Evolutionary conservation across 2,888 invertebrate genomes (phyloP), one percentile per base, ranked within the genome.

Genomic region (Papilio gigon): DNA sequence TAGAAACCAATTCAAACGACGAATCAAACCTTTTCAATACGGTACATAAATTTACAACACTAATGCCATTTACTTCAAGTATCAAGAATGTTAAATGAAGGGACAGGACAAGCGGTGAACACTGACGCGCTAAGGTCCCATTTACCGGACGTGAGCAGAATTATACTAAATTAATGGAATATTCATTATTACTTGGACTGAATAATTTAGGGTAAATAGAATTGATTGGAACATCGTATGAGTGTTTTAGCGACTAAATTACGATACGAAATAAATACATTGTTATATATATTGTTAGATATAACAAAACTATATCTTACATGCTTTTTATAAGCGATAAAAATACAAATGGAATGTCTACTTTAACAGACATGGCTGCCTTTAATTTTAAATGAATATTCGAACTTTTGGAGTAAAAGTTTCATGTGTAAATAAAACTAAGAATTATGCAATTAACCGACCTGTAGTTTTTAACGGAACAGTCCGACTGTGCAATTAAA

Each of bases 11-110:
- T 71, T 58, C 35, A 30, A 30, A 61, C 17, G 20, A 25, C 33
- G 33, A 30, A n/a, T 65, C 42, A 33, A n/a, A n/a, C 50, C 50
- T 35, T 22, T 40, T 25, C 72, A 72, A 68, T 67, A 63, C 62
- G 60, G 71, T 68, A 71, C 37, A 74, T 73, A 74, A 71, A 74
- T 75, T 73, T 65, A 70, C 71, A 66, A 69, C 66, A 73, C 67
- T 69, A 70, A 71, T 72, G 68, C 67, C 66, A 68, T 74, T 74
- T 74, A 73, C 73, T 70, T 71, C 35, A 70, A 67, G 71, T 66
- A 70, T 69, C 70, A 71, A 70, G 71, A 69, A 73, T 73, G 70
- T 74, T 71, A 66, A 59, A 65, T 37, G 60, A 66, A 68, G 59
- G 12, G 68, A 70, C 70, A 70, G 66, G 50, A 68, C 63, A 66